Evolutionary conservation across 92 coral and sea anemone species (phyloP).

Genomic region (Phenganax subtilis): DNA sequence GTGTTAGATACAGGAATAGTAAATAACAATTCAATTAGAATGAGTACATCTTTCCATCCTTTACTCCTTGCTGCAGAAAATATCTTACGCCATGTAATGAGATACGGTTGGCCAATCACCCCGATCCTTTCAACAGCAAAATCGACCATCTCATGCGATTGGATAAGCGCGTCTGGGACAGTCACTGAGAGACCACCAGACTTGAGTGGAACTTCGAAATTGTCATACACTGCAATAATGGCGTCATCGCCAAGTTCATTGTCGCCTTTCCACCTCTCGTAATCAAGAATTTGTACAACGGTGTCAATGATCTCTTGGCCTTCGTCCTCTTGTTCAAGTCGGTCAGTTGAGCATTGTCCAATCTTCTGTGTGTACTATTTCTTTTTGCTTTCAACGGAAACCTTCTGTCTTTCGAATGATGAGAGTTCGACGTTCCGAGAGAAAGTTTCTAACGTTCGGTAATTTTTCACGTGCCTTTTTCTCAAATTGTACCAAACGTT

Average conservation of each 20-base stretch:
- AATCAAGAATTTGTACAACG: slow-evolving; percentile 19
- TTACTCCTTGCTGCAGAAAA: slow-evolving; percentile 48
- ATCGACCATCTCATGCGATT: slow-evolving; percentile 58
- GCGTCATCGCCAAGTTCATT: slow-evolving; percentile 52
- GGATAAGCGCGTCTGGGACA: slow-evolving; percentile 51
- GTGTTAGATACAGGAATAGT: slow-evolving; percentile 71
- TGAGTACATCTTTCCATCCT: slow-evolving; percentile 58
- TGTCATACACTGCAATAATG: slow-evolving; percentile 47
- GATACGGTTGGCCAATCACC: slow-evolving; percentile 24
- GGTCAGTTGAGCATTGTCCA: slow-evolving; percentile 10
- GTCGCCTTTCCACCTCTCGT: slow-evolving; percentile 55
- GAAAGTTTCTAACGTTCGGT: slow-evolving; percentile 25
- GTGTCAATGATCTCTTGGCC: slow-evolving; percentile 24
- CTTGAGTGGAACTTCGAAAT: slow-evolving; percentile 42
- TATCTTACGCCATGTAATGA: slow-evolving; percentile 38
- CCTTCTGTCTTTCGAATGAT: slow-evolving; percentile 31
- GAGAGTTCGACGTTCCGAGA: slow-evolving; percentile 28
- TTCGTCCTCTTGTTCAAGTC: slow-evolving; percentile 32
- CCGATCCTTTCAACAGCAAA: slow-evolving; percentile 40
- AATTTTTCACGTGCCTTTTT: slow-evolving; percentile 21
- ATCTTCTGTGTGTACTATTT: slow-evolving; percentile 13
- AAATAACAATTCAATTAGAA: slow-evolving; percentile 61
- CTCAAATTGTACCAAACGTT: slow-evolving; percentile 18
- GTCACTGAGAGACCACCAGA: slow-evolving; percentile 11
- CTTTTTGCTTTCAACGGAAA: slow-evolving; percentile 13